Evolutionary conservation across 2,888 invertebrate species (phyloP).

Genomic region (Deilephila elpenor): DNA sequence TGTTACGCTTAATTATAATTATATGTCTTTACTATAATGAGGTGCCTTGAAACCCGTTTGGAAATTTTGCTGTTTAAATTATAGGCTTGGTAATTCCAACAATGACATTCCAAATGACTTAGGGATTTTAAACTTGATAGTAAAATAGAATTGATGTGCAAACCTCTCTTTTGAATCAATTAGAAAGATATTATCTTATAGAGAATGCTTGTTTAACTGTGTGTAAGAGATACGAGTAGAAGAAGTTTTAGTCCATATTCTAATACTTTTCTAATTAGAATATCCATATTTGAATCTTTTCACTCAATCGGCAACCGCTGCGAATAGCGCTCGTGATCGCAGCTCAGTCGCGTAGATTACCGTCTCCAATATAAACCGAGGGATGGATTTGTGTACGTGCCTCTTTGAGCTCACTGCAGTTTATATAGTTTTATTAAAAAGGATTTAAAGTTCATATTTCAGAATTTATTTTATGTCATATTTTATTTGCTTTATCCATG

Average conservation of each 20-base stretch:
- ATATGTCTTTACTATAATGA: background rate
- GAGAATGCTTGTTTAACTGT: too few species aligned
- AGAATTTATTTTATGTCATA: background rate
- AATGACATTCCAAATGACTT: too few species aligned
- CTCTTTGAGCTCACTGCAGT: background rate
- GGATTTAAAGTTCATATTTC: background rate
- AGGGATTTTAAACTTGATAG: too few species aligned
- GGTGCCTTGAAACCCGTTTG: too few species aligned
- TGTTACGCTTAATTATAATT: conserved; percentile 16
- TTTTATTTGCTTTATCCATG: background rate
- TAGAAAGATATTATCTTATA: too few species aligned
- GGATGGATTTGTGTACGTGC: conserved; percentile 18
- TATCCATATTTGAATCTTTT: background rate
- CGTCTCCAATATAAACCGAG: background rate
- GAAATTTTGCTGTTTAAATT: too few species aligned
- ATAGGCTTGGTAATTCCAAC: too few species aligned
- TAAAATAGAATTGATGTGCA: too few species aligned
- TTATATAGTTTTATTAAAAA: background rate
- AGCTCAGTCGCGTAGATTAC: background rate
- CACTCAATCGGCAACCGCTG: background rate
- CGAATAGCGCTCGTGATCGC: conserved; percentile 2
- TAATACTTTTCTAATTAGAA: background rate
- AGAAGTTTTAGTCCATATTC: background rate
- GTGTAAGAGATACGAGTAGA: background rate
- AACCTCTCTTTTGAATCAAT: too few species aligned